Evolutionary conservation across 2,888 invertebrate species (phyloP).

Genomic region (Portevinia maculata): DNA sequence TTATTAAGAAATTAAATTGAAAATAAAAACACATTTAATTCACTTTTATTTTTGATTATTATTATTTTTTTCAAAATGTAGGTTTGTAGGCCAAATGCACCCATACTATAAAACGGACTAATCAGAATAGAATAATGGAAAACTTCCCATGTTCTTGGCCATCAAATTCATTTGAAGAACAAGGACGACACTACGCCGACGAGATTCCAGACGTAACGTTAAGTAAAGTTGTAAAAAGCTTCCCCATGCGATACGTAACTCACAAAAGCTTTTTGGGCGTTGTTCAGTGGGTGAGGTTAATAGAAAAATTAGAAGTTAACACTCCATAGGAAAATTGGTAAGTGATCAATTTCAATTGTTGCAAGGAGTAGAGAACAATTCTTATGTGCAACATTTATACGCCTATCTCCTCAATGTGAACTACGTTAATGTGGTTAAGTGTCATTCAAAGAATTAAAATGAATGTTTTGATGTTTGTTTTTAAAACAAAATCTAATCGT

Average conservation of each 20-base stretch:
- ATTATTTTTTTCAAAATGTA: slow-evolving; percentile 64
- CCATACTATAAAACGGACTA: slow-evolving; percentile 71
- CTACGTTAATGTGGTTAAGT: too few species aligned
- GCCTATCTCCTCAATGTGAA: too few species aligned
- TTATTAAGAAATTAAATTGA: too few species aligned
- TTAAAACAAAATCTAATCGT: too few species aligned
- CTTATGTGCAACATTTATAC: too few species aligned
- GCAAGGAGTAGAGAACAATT: too few species aligned
- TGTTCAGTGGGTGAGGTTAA: not conserved
- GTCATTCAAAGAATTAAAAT: too few species aligned
- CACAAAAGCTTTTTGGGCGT: slow-evolving; percentile 12
- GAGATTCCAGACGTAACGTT: slow-evolving; percentile 12
- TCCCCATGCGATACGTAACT: not conserved
- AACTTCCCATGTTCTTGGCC: slow-evolving; percentile 79
- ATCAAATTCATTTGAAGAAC: slow-evolving; percentile 82
- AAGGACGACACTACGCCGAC: slow-evolving; percentile 80
- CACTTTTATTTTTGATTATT: slow-evolving; percentile 43
- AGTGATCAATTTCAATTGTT: too few species aligned
- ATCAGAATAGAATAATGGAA: slow-evolving; percentile 69
- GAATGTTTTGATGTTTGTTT: too few species aligned
- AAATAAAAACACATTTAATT: slow-evolving; percentile 11
- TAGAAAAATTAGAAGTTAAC: too few species aligned
- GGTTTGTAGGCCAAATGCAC: slow-evolving; percentile 74
- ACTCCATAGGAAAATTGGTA: too few species aligned
- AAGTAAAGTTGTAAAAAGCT: slow-evolving; percentile 15